Evolutionary conservation across 2,797 vertebrate species (phyloP).

Genomic region (Anolis apletophallus): DNA sequence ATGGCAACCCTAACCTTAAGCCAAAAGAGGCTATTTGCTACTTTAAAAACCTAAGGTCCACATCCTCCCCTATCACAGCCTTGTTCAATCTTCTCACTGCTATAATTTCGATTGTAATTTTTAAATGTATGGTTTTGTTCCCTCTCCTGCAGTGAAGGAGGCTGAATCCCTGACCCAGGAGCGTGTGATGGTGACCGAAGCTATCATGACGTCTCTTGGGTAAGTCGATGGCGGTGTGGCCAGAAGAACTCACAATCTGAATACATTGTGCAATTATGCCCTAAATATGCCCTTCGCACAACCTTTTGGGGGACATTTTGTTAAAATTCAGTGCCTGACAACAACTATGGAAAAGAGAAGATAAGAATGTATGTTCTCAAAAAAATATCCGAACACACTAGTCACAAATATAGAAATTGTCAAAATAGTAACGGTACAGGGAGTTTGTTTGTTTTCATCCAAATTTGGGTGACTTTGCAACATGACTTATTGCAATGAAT

Average conservation of each 20-base stretch:
- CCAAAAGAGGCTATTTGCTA: not conserved
- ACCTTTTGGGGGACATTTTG: too few relatives aligned
- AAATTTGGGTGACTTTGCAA: not conserved
- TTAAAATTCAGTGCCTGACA: not conserved
- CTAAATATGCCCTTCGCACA: too few relatives aligned
- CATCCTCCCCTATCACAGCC: not conserved
- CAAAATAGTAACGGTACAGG: too few relatives aligned
- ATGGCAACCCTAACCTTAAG: too few relatives aligned
- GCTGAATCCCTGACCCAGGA: conserved; percentile 72
- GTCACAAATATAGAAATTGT: not conserved
- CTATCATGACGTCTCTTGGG: conserved; percentile 72
- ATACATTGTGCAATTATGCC: not conserved
- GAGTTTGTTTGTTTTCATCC: not conserved
- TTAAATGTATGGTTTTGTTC: not conserved
- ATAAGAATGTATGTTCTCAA: not conserved
- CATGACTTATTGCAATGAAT: not conserved
- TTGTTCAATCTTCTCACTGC: not conserved
- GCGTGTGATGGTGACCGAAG: conserved; percentile 74
- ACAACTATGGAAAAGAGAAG: too few relatives aligned
- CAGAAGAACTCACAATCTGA: not conserved
- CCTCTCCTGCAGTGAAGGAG: conserved; percentile 73
- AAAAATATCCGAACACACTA: not conserved
- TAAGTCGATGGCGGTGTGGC: conserved; percentile 30
- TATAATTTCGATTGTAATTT: not conserved
- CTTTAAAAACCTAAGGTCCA: not conserved